Evolutionary conservation across 2,113 vertebrate genomes (phyloP).

Genomic region (Pseudorhombus dupliciocellatus): DNA sequence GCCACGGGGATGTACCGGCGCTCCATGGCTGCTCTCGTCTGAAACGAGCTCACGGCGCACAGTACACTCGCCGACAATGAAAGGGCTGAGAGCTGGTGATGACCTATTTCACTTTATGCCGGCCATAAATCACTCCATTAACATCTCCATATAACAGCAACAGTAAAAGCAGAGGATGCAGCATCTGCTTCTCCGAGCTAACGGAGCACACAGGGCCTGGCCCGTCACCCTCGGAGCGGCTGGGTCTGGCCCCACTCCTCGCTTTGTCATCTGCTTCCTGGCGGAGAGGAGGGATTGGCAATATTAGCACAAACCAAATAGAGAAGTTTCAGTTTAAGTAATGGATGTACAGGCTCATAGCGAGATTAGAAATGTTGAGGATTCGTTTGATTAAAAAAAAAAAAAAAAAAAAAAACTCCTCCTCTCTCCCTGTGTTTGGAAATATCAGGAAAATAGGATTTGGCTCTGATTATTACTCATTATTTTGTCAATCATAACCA

Average conservation of each 20-base stretch:
- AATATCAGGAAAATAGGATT: conserved; percentile 5
- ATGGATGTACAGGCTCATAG: neutral
- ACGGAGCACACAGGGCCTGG: conserved; percentile 39
- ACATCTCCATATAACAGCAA: conserved; percentile 63
- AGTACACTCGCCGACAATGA: conserved; percentile 17
- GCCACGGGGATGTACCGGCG: conserved; percentile 50
- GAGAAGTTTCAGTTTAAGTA: neutral
- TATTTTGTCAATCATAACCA: conserved; percentile 14
- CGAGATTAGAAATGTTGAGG: conserved; percentile 20
- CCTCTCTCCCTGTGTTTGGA: conserved; percentile 2
- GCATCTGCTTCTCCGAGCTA: conserved; percentile 59
- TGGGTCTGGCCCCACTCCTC: conserved; percentile 12
- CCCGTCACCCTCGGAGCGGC: conserved; percentile 44
- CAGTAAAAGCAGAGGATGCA: conserved; percentile 58
- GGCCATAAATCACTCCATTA: conserved; percentile 79
- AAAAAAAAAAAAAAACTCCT: conserved; percentile 5
- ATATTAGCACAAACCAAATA: conserved; percentile 34
- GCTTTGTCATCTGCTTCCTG: conserved; percentile 53
- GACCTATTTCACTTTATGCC: conserved; percentile 77
- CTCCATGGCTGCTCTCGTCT: conserved; percentile 53
- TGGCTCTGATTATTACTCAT: conserved; percentile 14
- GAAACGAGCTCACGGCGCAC: conserved; percentile 6
- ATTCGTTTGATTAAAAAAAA: conserved; percentile 26
- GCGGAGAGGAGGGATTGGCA: conserved; percentile 30
- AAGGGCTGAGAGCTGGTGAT: conserved; percentile 60